A percentile compares a stretch with the other conserved stretches of the same genome.
phyloP scores from a whole-genome alignment of 2,888 invertebrate species.

The Resseliella maxima region DNA sequence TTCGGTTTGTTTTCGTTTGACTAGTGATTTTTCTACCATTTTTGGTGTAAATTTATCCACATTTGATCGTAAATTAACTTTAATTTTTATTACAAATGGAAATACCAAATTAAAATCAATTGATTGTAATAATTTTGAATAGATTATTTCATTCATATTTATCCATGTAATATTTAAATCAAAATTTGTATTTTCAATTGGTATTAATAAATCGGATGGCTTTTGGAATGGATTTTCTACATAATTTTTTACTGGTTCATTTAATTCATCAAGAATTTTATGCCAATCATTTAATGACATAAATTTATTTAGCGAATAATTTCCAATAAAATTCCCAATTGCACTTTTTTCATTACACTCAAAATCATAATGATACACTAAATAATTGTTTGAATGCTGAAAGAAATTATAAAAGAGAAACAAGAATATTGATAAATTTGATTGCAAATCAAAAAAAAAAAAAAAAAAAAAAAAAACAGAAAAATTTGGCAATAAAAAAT shows the following conservation, averaged over 20 bases:
- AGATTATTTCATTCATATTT: not conserved
- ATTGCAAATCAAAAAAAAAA: not conserved
- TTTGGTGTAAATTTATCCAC: not conserved
- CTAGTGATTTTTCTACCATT: not conserved
- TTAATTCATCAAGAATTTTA: not conserved
- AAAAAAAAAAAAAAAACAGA: not conserved
- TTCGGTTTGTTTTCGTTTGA: not conserved
- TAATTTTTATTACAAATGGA: not conserved
- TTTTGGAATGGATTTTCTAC: not conserved
- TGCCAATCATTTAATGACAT: slow-evolving; percentile 23
- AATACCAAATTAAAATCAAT: slow-evolving; percentile 24
- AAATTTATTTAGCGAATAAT: slow-evolving; percentile 21
- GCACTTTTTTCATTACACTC: not conserved
- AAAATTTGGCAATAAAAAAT: not conserved
- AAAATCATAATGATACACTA: slow-evolving; percentile 4
- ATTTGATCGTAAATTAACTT: not conserved
- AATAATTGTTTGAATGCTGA: slow-evolving; percentile 27
- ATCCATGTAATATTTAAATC: not conserved
- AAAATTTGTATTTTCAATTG: not conserved
- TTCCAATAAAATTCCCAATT: not conserved
- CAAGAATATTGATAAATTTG: not conserved
- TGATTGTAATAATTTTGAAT: not conserved
- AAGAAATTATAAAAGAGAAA: not conserved
- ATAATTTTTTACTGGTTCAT: not conserved
- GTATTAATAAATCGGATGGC: not conserved